These are phyloP conservation scores for Pseudorhiza aurosa DNA, from an alignment of 30 jellyfish, hydroid and myxozoan species.

Conservation along the genomic window DNA sequence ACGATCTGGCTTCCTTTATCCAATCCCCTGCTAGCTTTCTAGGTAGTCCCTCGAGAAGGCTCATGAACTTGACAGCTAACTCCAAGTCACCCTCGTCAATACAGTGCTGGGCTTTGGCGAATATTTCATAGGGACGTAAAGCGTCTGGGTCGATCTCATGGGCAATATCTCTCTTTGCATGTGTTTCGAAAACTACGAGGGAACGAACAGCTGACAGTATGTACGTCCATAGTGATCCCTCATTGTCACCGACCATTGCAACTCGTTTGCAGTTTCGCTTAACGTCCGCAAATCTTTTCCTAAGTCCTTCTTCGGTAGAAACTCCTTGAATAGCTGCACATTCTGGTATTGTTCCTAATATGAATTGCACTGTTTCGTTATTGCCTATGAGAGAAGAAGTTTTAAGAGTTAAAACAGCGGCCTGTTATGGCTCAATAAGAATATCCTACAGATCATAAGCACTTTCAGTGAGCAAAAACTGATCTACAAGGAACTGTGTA, in stretches of 20 bases:
- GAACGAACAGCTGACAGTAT: constrained; percentile 76
- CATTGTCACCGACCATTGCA: constrained; percentile 85
- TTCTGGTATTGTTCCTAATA: constrained; percentile 75
- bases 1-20: constrained; percentile 80
- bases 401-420: no score
- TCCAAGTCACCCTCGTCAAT: constrained; percentile 81
- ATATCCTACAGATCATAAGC: no score
- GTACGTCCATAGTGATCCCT: constrained; percentile 76
- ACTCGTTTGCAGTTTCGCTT: constrained; percentile 80
- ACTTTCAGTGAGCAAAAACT: no score
- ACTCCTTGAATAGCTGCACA: constrained; percentile 85
- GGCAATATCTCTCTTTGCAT: constrained; percentile 49
- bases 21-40: constrained; percentile 86
- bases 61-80: constrained; percentile 88
- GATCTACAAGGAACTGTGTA: no score
- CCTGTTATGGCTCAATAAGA: no score
- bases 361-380: constrained; percentile 54
- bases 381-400: constrained; percentile 34
- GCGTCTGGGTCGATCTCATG: constrained; percentile 68
- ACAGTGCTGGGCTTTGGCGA: constrained; percentile 89
- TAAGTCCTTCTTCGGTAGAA: constrained; percentile 71
- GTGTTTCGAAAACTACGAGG: constrained; percentile 55
- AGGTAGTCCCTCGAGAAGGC: constrained; percentile 80
- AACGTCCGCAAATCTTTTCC: constrained; percentile 70
- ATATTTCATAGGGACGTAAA: constrained; percentile 68